A percentile compares a stretch with the other conserved stretches of the same genome.
phyloP scores from a whole-genome alignment of 2,797 vertebrate species.

The Telmatherina bonti region DNA sequence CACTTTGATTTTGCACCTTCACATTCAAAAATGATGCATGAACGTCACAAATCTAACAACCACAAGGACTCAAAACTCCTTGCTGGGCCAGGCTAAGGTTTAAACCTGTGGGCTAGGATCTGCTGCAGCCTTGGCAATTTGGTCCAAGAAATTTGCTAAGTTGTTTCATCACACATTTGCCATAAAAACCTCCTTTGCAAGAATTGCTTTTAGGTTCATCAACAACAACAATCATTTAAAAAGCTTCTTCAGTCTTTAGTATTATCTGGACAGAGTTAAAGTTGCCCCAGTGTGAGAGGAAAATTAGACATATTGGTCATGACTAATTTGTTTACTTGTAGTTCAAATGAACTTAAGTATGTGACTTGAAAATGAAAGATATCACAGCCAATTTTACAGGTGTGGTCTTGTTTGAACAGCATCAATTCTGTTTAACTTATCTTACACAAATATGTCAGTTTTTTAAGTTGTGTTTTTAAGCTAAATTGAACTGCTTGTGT shows the following conservation, averaged over 20 bases:
- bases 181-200: too few species aligned
- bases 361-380: background rate
- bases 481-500: background rate
- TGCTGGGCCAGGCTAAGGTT: background rate
- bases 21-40: background rate
- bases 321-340: too few species aligned
- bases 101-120: background rate
- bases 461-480: background rate
- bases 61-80: background rate
- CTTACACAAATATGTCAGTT: background rate
- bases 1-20: too few species aligned
- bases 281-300: too few species aligned
- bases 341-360: background rate
- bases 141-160: too few species aligned
- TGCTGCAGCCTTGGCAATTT: too few species aligned
- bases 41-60: background rate
- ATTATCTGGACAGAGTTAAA: too few species aligned
- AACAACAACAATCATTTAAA: too few species aligned
- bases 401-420: background rate
- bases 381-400: background rate
- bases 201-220: too few species aligned
- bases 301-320: background rate
- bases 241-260: too few species aligned
- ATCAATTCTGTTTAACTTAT: background rate
- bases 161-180: too few species aligned